A percentile compares a stretch with the other conserved stretches of the same genome.
These are phyloP conservation scores for Xiphophorus couchianus DNA, from an alignment of 2,113 vertebrate species.

Conservation along the genomic window DNA sequence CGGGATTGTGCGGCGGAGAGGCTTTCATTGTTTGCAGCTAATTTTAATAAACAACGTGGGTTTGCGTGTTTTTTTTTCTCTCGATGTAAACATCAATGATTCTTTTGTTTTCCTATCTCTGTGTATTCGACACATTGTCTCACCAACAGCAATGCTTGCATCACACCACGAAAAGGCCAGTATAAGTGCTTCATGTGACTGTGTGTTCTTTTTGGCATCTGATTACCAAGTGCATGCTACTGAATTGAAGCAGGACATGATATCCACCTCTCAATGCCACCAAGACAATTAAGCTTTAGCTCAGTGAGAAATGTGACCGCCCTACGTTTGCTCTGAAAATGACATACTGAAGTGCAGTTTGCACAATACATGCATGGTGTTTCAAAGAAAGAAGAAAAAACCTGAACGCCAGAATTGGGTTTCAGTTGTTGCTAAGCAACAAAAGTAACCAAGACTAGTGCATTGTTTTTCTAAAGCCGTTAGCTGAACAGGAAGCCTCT, in stretches of 20 bases:
- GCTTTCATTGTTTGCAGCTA: too few species aligned
- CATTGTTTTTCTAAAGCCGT: slow-evolving; percentile 33
- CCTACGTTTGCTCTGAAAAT: slow-evolving; percentile 20
- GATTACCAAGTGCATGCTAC: slow-evolving; percentile 11
- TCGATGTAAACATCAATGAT: neutral
- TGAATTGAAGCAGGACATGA: slow-evolving; percentile 27
- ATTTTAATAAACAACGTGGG: too few species aligned
- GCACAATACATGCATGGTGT: slow-evolving; percentile 10
- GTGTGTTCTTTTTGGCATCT: slow-evolving; percentile 2
- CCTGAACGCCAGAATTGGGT: slow-evolving; percentile 38
- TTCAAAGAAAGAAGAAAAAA: slow-evolving; percentile 50
- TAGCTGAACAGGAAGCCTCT: slow-evolving; percentile 32
- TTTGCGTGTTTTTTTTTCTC: neutral
- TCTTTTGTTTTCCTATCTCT: neutral
- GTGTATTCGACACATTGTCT: neutral
- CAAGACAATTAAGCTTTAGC: slow-evolving; percentile 23
- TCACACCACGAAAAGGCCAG: neutral
- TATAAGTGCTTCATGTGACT: neutral
- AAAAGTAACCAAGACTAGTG: slow-evolving; percentile 50
- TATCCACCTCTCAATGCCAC: slow-evolving; percentile 18
- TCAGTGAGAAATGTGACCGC: slow-evolving; percentile 47
- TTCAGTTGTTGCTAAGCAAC: slow-evolving; percentile 74
- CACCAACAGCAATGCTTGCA: neutral
- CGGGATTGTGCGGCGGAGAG: slow-evolving; percentile 1
- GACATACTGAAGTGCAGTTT: slow-evolving; percentile 25